phyloP scores from a whole-genome alignment of 2,797 vertebrate species.

The Eulemur albifrons region DNA sequence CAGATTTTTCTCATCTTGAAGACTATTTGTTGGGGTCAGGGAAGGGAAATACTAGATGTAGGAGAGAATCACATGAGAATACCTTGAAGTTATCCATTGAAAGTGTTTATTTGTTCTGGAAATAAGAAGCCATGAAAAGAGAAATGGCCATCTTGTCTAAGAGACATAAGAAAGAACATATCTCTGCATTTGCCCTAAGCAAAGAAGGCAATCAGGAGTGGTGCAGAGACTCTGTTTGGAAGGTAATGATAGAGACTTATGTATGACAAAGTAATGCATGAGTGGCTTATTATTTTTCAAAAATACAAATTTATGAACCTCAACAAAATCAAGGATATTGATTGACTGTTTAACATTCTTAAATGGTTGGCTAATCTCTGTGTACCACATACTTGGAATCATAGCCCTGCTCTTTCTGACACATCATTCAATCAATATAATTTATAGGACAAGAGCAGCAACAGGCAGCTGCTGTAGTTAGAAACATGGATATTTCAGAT shows the following conservation, averaged over 20 bases:
- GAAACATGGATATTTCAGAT: background rate
- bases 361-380: slow-evolving; percentile 55
- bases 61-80: background rate
- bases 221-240: background rate
- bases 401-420: slow-evolving; percentile 39
- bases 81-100: background rate
- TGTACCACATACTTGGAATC: background rate
- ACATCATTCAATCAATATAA: slow-evolving; percentile 63
- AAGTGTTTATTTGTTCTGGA: background rate
- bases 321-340: slow-evolving; percentile 34
- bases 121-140: slow-evolving; percentile 41
- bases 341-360: slow-evolving; percentile 67
- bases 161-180: background rate
- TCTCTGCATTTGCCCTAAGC: background rate
- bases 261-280: slow-evolving; percentile 17
- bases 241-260: background rate
- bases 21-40: background rate
- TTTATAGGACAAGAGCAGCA: slow-evolving; percentile 35
- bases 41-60: background rate
- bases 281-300: slow-evolving; percentile 13
- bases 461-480: background rate
- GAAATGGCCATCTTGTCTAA: background rate
- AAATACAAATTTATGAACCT: slow-evolving; percentile 1
- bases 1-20: background rate
- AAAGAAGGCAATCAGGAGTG: slow-evolving; percentile 16